phyloP scores from a whole-genome alignment of 2,113 vertebrate species.

The Calidris pugnax region DNA sequence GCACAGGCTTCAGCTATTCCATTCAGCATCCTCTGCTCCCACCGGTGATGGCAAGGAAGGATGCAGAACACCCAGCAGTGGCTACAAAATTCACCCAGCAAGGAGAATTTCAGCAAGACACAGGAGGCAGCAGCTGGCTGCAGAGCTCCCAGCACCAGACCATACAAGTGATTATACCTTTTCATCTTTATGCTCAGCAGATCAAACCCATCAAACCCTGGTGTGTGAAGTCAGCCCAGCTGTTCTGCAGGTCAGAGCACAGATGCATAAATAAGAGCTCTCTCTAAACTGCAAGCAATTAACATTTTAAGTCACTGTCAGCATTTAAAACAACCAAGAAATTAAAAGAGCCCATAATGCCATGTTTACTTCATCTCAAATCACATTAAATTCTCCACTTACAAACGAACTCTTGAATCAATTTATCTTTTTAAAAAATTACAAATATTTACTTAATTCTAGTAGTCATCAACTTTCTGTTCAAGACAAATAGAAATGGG shows the following conservation, averaged over 20 bases:
- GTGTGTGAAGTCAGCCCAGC: not conserved
- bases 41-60: not conserved
- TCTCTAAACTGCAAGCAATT: not conserved
- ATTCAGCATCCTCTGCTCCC: fast-evolving
- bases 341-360: not conserved
- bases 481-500: not conserved
- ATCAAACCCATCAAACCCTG: fast-evolving
- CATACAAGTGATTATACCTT: fast-evolving
- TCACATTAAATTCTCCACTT: not conserved
- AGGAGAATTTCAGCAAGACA: not conserved
- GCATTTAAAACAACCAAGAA: not conserved
- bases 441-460: not conserved
- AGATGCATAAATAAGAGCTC: fast-evolving
- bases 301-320: not conserved
- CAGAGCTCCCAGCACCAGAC: fast-evolving
- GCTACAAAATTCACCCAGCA: fast-evolving
- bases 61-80: fast-evolving
- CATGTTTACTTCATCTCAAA: not conserved
- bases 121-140: not conserved
- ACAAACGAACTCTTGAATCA: not conserved
- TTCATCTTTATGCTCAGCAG: fast-evolving
- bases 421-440: not conserved
- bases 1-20: fast-evolving
- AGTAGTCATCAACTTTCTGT: not conserved
- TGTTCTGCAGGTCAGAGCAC: not conserved